Conservation (phyloP, 2,113 vertebrate genomes). For the Malurus elegans region DNA sequence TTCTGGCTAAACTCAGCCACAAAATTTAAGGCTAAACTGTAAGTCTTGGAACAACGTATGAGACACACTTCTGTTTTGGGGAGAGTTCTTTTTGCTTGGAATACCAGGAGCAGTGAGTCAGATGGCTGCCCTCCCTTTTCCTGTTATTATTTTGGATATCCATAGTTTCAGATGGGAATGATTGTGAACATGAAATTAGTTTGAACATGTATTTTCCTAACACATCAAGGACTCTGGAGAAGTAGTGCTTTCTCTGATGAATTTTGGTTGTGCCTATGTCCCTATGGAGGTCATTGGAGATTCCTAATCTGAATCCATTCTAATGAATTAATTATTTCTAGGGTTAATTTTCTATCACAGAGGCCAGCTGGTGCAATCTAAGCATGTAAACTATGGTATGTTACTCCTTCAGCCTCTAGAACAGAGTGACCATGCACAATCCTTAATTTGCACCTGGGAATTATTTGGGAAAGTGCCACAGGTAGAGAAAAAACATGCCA, state of each 20-base stretch:
- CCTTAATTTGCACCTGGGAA: background rate
- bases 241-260: background rate
- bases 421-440: background rate
- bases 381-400: background rate
- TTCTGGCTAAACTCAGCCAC: background rate
- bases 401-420: background rate
- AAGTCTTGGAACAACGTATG: background rate
- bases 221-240: background rate
- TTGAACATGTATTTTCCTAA: background rate
- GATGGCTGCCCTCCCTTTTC: background rate
- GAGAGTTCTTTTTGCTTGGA: background rate
- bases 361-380: background rate
- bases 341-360: background rate
- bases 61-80: background rate
- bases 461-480: background rate
- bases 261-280: background rate
- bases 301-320: background rate
- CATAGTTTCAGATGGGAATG: background rate
- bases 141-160: background rate
- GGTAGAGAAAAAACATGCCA: background rate
- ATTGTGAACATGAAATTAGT: background rate
- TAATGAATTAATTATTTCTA: conserved; percentile 2
- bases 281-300: background rate
- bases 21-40: background rate
- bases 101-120: background rate